Evolutionary conservation across 2,113 vertebrate species (phyloP).

Genomic region (Laterallus jamaicensis): DNA sequence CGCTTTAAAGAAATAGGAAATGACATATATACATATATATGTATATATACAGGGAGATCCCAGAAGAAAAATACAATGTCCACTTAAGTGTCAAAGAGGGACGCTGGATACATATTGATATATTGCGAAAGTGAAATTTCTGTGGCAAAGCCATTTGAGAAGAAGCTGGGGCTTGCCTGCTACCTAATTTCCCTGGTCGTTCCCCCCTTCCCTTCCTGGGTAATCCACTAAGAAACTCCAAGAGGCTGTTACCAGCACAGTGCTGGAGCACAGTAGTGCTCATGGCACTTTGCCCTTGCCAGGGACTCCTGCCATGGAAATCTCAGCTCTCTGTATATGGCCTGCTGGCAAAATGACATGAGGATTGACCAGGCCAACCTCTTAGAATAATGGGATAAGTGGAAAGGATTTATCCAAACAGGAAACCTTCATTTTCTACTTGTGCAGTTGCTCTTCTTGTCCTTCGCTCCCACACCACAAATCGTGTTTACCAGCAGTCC

Average conservation of each 20-base stretch:
- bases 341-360: neutral
- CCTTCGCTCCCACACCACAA: neutral
- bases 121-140: neutral
- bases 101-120: neutral
- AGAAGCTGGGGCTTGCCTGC: neutral
- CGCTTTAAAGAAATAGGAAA: neutral
- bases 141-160: neutral
- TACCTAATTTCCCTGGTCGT: neutral
- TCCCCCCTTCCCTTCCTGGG: neutral
- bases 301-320: neutral
- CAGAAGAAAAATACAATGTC: neutral
- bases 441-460: neutral
- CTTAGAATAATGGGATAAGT: neutral
- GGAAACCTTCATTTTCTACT: neutral
- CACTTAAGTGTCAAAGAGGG: neutral
- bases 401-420: neutral
- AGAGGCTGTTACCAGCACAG: neutral
- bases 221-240: neutral
- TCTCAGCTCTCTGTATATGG: fast-evolving
- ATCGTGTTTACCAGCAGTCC: neutral
- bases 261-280: fast-evolving
- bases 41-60: neutral
- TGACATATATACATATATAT: neutral
- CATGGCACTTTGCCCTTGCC: neutral
- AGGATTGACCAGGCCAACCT: neutral